Conservation (phyloP, 2,797 vertebrate species). For the Rousettus madagascariensis region DNA sequence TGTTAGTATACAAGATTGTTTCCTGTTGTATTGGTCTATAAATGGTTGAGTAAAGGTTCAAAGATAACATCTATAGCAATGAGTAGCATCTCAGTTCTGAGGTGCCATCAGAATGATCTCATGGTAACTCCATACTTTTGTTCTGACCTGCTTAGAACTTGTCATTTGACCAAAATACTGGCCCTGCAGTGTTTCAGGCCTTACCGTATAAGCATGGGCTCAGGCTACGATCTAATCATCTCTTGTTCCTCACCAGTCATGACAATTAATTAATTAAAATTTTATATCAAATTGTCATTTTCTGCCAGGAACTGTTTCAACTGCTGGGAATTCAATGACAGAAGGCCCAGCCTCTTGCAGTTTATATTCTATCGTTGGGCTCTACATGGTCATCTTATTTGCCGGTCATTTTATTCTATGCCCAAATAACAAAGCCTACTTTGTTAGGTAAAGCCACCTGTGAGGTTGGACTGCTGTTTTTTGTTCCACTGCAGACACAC, state of each 20-base stretch:
- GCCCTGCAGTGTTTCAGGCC: not conserved
- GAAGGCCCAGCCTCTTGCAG: not conserved
- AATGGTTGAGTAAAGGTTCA: not conserved
- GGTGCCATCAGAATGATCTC: not conserved
- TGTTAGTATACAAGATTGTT: not conserved
- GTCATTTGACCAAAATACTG: not conserved
- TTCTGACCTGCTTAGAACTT: not conserved
- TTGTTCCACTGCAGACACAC: not conserved
- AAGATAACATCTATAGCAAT: not conserved
- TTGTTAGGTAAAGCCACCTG: not conserved
- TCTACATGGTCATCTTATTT: not conserved
- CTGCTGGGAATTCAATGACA: not conserved
- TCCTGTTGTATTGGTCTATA: not conserved
- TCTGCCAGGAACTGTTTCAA: not conserved
- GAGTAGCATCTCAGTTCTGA: not conserved
- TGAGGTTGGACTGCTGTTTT: not conserved
- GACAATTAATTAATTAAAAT: constrained; percentile 6
- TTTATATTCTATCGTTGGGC: not conserved
- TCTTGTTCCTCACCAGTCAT: not conserved
- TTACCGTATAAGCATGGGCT: not conserved
- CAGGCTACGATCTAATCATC: not conserved
- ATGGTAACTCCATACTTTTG: not conserved
- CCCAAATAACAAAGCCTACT: not conserved
- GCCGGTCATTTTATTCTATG: not conserved
- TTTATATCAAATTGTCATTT: not conserved